Percentiles rank a stretch among this genome's conserved stretches.
Conservation (phyloP, 2,888 invertebrate genomes). For the Diloba caeruleocephala region DNA sequence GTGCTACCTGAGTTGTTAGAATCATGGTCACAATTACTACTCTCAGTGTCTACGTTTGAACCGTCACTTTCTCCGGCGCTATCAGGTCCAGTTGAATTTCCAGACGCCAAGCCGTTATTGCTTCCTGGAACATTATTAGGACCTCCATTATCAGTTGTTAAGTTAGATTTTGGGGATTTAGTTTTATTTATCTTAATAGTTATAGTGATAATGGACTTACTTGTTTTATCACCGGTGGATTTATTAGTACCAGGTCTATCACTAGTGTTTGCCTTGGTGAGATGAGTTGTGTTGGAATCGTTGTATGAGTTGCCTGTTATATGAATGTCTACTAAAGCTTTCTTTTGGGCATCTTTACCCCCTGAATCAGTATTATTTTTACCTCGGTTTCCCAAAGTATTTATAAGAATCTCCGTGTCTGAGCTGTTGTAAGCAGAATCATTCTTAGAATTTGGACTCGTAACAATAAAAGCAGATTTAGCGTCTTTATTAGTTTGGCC, state of each 20-base stretch:
- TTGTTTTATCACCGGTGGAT: background rate
- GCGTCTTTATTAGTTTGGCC: background rate
- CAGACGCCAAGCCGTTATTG: background rate
- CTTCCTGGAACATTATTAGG: conserved; percentile 3
- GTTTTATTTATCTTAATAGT: background rate
- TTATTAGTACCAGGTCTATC: background rate
- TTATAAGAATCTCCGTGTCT: too few species aligned
- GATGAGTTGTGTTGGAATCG: too few species aligned
- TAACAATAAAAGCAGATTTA: too few species aligned
- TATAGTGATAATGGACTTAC: background rate
- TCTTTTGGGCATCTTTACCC: background rate
- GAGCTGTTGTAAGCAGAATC: too few species aligned
- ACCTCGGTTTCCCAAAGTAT: too few species aligned
- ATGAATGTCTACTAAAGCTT: too few species aligned
- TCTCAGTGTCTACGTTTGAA: background rate
- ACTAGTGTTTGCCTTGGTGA: too few species aligned
- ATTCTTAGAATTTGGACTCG: too few species aligned
- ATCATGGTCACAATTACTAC: too few species aligned
- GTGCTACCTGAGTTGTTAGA: too few species aligned
- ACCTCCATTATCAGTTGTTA: background rate
- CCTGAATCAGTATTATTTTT: background rate
- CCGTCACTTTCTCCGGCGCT: background rate
- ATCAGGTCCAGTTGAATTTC: background rate
- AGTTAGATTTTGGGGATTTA: background rate
- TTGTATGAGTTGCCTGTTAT: too few species aligned